These are phyloP conservation scores for Notodonta ziczac DNA, from an alignment of 2,888 invertebrate species.

Conservation along the genomic window DNA sequence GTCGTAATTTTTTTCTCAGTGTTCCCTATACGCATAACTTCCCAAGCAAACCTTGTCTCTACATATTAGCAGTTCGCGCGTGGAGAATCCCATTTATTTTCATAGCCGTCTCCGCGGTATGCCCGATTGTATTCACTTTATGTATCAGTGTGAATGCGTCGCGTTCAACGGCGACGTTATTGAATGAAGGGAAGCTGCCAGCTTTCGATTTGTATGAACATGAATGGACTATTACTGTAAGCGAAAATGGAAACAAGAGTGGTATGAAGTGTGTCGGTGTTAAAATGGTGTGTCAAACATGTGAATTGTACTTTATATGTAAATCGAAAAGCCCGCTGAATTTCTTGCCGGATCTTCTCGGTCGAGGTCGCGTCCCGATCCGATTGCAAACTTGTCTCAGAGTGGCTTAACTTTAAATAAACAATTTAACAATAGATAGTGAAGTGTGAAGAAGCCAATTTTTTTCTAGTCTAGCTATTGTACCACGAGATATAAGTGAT, in stretches of 20 bases:
- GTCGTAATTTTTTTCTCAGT: no score
- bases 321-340: no score
- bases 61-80: background rate
- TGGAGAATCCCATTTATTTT: constrained; percentile 72
- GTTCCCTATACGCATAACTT: background rate
- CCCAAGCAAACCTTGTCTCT: background rate
- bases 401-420: no score
- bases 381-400: no score
- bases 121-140: constrained; percentile 67
- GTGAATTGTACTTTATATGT: no score
- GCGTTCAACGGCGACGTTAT: constrained; percentile 49
- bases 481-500: no score
- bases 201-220: constrained; percentile 69
- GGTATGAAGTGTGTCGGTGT: constrained; percentile 27
- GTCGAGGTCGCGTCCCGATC: no score
- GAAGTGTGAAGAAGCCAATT: no score
- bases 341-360: no score
- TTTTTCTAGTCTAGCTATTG: no score
- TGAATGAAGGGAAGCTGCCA: constrained; percentile 65
- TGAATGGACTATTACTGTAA: constrained; percentile 77
- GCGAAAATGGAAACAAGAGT: constrained; percentile 17
- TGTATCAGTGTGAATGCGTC: constrained; percentile 62
- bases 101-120: constrained; percentile 62
- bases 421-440: no score
- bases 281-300: constrained; percentile 21